Percentiles rank a stretch among this genome's conserved stretches.
These are phyloP conservation scores for Pterocles burchelli DNA, from an alignment of 2,113 vertebrate genomes.

Conservation along the genomic window DNA sequence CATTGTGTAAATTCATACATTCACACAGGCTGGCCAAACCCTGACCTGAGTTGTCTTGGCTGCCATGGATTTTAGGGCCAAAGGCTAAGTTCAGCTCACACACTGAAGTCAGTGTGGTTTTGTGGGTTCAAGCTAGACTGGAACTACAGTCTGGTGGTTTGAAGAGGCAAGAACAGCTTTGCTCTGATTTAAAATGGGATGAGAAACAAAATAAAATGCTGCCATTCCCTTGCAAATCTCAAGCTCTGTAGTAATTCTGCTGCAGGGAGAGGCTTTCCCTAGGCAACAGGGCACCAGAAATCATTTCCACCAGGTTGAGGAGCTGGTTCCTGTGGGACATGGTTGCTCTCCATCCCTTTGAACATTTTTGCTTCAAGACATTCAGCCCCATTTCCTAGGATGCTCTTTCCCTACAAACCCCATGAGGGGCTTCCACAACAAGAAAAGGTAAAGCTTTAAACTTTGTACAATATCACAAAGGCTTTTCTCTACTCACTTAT, in stretches of 20 bases:
- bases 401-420: neutral
- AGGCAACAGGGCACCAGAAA: neutral
- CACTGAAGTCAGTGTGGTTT: neutral
- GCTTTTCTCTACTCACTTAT: neutral
- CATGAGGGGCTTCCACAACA: neutral
- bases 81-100: neutral
- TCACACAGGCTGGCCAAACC: neutral
- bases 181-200: neutral
- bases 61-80: neutral
- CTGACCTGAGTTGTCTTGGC: neutral
- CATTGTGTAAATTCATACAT: neutral
- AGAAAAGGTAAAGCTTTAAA: neutral
- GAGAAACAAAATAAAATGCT: neutral
- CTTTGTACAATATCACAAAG: neutral
- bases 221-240: neutral
- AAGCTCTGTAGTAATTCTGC: neutral
- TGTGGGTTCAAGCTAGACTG: neutral
- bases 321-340: neutral
- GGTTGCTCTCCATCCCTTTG: neutral
- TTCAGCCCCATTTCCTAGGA: neutral
- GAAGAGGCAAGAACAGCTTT: neutral
- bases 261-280: neutral
- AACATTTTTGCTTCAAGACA: neutral
- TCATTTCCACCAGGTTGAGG: neutral
- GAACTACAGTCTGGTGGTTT: neutral